Conservation (phyloP, 2,797 vertebrate genomes). For the Sardinella longiceps region DNA sequence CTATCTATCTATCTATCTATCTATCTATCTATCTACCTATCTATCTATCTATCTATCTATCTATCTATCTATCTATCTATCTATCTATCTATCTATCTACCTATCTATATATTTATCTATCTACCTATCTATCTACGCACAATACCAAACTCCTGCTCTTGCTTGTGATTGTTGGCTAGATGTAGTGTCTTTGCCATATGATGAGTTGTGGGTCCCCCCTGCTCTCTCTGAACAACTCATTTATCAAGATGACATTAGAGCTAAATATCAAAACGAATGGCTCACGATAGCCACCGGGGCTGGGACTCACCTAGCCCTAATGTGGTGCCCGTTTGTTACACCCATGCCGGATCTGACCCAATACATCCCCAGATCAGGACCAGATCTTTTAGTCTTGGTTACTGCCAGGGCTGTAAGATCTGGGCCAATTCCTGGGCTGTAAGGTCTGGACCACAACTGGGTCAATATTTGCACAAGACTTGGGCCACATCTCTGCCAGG, state of each 20-base stretch:
- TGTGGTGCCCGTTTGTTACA: not conserved
- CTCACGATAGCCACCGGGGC: not conserved
- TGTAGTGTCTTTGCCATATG: conserved; percentile 71
- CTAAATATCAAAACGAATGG: conserved; percentile 51
- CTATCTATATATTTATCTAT: too few relatives aligned
- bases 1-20: too few relatives aligned
- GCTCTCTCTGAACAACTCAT: conserved; percentile 70
- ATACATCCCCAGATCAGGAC: not conserved
- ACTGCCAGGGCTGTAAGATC: not conserved
- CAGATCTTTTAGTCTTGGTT: not conserved
- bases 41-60: too few relatives aligned
- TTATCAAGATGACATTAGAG: conserved; percentile 68
- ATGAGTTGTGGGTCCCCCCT: conserved; percentile 69
- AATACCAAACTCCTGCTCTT: conserved; percentile 68
- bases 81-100: too few relatives aligned
- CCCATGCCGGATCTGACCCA: not conserved
- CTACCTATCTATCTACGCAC: conserved; percentile 73
- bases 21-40: too few relatives aligned
- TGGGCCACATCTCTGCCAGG: not conserved
- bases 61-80: too few relatives aligned
- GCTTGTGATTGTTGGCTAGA: conserved; percentile 74
- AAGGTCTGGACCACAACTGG: not conserved
- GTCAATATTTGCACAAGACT: not conserved
- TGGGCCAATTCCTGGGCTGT: too few relatives aligned
- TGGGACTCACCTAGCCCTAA: not conserved